Percentiles rank a stretch among this genome's conserved stretches.
phyloP scores from a whole-genome alignment of 2,797 vertebrate species.

The Chiroxiphia lanceolata region DNA sequence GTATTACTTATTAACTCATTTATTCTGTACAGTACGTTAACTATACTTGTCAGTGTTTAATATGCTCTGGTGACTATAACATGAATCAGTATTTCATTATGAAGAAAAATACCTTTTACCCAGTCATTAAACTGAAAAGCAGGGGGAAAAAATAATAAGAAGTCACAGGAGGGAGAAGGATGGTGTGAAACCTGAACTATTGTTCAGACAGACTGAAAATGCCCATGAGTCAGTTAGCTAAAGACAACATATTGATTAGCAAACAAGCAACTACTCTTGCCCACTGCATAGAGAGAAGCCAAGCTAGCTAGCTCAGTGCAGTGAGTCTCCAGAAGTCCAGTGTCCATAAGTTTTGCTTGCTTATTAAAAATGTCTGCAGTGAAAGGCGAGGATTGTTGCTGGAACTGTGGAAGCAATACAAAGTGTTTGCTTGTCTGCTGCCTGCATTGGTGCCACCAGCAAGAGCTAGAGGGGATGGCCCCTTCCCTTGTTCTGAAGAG shows the following conservation, averaged over 20 bases:
- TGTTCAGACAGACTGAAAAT: neutral
- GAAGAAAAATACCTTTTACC: neutral
- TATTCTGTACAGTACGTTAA: neutral
- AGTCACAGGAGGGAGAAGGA: neutral
- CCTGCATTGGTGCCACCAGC: neutral
- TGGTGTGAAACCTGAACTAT: neutral
- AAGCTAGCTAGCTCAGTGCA: neutral
- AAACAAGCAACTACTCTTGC: slow-evolving; percentile 5
- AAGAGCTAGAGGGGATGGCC: neutral
- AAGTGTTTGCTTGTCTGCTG: neutral
- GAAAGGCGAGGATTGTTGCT: neutral
- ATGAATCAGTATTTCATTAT: slow-evolving; percentile 1
- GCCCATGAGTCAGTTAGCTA: neutral
- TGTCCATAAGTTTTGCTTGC: neutral
- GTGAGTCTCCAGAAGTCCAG: neutral
- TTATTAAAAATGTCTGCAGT: neutral
- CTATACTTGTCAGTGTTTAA: neutral
- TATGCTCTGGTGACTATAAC: neutral
- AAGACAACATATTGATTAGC: neutral
- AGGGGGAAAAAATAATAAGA: neutral
- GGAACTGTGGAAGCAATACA: neutral
- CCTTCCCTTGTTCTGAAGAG: neutral
- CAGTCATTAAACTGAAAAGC: neutral
- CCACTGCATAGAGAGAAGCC: neutral
- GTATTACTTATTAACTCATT: neutral